Evolutionary conservation across 2,888 invertebrate species (phyloP).

Genomic region (Hirtodrosophila cameraria): DNA sequence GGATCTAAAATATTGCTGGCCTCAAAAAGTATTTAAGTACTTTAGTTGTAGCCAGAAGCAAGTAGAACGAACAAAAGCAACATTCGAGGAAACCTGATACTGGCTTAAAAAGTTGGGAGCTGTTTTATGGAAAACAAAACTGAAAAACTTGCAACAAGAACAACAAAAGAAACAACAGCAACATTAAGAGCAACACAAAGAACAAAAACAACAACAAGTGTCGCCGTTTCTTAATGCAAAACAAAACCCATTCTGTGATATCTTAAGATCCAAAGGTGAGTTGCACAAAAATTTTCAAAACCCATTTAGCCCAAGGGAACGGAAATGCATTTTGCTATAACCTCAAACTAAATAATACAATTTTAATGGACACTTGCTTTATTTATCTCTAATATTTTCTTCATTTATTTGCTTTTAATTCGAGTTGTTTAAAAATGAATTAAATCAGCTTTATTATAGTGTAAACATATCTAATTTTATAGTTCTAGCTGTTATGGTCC

Average conservation of each 20-base stretch:
- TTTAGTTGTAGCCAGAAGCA: conserved; percentile 31
- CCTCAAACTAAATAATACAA: background rate
- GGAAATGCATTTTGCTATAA: conserved; percentile 47
- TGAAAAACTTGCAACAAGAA: conserved; percentile 14
- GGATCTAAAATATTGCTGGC: conserved; percentile 24
- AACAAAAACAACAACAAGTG: conserved; percentile 42
- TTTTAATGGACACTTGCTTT: too few relatives aligned
- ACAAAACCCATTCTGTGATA: conserved; percentile 78
- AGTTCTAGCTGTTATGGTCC: too few relatives aligned
- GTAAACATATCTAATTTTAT: background rate
- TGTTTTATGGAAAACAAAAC: conserved; percentile 14
- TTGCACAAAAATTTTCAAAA: conserved; percentile 24
- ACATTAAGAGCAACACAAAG: conserved; percentile 7
- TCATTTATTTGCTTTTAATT: too few relatives aligned
- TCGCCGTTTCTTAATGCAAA: conserved; percentile 56
- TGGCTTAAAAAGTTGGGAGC: conserved; percentile 23
- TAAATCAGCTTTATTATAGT: too few relatives aligned
- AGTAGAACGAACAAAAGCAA: conserved; percentile 39
- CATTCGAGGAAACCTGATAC: conserved; percentile 18
- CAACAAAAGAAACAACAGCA: conserved; percentile 10
- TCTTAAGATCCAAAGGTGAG: conserved; percentile 79
- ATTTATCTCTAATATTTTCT: too few relatives aligned
- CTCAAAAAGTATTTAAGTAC: conserved; percentile 13
- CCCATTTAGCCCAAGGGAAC: conserved; percentile 34
- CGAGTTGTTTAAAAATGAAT: too few relatives aligned